A percentile compares a stretch with the other conserved stretches of the same genome.
phyloP scores from a whole-genome alignment of 2,888 invertebrate species.

The Lasioglossum oenotherae region DNA sequence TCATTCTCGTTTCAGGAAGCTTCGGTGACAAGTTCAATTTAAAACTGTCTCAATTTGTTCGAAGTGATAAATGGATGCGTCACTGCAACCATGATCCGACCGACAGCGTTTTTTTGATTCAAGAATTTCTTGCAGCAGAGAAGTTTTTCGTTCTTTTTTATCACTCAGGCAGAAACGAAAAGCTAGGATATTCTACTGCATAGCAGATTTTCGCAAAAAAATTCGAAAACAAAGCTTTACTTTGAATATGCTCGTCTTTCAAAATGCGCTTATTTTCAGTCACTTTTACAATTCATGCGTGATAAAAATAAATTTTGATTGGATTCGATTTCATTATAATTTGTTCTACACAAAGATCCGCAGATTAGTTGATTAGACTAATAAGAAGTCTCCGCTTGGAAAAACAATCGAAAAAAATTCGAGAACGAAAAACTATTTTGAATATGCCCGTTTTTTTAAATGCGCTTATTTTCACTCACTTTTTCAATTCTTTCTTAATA shows the following conservation, averaged over 20 bases:
- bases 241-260: neutral
- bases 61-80: neutral
- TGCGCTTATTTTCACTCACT: neutral
- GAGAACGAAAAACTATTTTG: neutral
- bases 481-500: neutral
- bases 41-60: constrained; percentile 6
- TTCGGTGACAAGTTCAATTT: neutral
- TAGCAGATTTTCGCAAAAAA: neutral
- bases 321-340: no score
- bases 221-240: neutral
- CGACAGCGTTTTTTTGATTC: neutral
- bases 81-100: neutral
- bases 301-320: no score
- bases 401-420: no score
- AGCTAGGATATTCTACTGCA: no score
- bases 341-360: no score
- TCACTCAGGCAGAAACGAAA: neutral
- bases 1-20: neutral
- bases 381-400: no score
- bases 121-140: neutral
- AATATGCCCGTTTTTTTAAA: neutral
- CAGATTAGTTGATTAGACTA: no score
- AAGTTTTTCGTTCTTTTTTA: neutral
- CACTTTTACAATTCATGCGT: neutral
- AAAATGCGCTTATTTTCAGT: neutral